A percentile compares a stretch with the other conserved stretches of the same genome.
These are phyloP conservation scores for Alfaro cultratus DNA, from an alignment of 2,797 vertebrate species.

Conservation along the genomic window DNA sequence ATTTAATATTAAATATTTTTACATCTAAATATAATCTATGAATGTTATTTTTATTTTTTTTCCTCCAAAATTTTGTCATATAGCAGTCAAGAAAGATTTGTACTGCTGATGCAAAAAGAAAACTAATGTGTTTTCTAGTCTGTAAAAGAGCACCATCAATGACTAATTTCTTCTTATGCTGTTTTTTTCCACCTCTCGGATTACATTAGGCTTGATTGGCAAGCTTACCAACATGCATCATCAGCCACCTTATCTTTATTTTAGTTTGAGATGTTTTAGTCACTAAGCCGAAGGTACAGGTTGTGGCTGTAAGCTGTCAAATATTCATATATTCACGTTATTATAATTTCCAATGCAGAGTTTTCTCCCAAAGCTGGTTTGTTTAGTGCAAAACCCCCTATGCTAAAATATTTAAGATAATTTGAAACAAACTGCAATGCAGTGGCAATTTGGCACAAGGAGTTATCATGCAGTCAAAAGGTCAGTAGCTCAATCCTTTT, in stretches of 20 bases:
- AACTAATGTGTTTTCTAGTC: background rate
- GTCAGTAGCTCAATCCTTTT: background rate
- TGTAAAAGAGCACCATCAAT: conserved; percentile 11
- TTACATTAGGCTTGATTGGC: conserved; percentile 26
- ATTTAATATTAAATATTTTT: background rate
- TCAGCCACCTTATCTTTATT: conserved; percentile 11
- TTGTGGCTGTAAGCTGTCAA: conserved; percentile 15
- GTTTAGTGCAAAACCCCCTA: background rate
- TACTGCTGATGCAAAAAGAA: background rate
- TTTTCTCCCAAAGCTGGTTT: background rate
- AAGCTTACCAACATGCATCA: conserved; percentile 19
- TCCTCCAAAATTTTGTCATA: background rate
- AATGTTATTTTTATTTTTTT: background rate
- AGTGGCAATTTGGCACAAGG: background rate
- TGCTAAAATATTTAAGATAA: conserved; percentile 16
- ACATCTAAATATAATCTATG: background rate
- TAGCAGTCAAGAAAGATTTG: background rate
- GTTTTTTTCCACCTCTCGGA: background rate
- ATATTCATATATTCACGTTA: conserved; percentile 5
- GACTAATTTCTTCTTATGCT: conserved; percentile 2
- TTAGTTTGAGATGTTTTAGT: conserved; percentile 14
- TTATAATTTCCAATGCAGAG: background rate
- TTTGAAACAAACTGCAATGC: conserved; percentile 19
- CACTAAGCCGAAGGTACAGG: conserved; percentile 2
- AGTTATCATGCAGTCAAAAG: background rate